A percentile compares a stretch with the other conserved stretches of the same genome.
Evolutionary conservation across 1,140 invertebrate genomes (phyloP).

Genomic region (Lutraria rhynchaena): DNA sequence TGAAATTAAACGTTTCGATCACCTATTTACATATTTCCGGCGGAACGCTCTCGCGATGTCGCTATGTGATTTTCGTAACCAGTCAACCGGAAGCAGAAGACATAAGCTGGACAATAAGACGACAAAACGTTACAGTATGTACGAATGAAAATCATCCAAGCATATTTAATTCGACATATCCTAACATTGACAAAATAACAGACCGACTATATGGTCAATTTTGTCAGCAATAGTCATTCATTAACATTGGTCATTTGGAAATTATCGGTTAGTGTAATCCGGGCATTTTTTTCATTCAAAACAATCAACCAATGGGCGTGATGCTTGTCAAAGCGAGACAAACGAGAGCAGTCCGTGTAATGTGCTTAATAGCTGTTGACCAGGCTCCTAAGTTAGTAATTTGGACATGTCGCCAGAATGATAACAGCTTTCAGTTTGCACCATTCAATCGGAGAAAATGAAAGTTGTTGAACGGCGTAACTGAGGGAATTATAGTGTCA

Average conservation of each 20-base stretch:
- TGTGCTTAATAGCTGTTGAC: constrained; percentile 33
- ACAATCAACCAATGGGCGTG: constrained; percentile 41
- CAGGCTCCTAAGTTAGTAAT: constrained; percentile 9
- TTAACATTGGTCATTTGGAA: not conserved
- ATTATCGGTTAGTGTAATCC: not conserved
- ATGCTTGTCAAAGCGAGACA: not conserved
- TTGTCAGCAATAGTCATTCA: constrained; percentile 3
- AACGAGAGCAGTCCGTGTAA: constrained; percentile 14
- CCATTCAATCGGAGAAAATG: constrained; percentile 27
- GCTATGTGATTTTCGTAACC: not conserved
- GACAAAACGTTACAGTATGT: constrained; percentile 3
- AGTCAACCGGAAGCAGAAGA: constrained; percentile 7
- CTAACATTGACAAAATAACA: constrained; percentile 2
- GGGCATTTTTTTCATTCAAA: not conserved
- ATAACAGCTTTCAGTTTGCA: constrained; percentile 38
- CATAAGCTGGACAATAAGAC: constrained; percentile 19
- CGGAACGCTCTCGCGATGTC: constrained; percentile 16
- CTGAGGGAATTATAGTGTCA: constrained; percentile 45
- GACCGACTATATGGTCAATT: not conserved
- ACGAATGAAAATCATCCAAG: constrained; percentile 24
- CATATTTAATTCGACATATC: constrained; percentile 11
- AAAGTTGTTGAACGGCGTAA: constrained; percentile 17
- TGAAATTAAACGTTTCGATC: constrained; percentile 38
- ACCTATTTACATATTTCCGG: constrained; percentile 35
- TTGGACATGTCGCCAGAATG: constrained; percentile 35